Evolutionary conservation across 1,140 invertebrate species (phyloP), one percentile per base, ranked within the genome.

Genomic region (Rhagoletis zephyria): DNA sequence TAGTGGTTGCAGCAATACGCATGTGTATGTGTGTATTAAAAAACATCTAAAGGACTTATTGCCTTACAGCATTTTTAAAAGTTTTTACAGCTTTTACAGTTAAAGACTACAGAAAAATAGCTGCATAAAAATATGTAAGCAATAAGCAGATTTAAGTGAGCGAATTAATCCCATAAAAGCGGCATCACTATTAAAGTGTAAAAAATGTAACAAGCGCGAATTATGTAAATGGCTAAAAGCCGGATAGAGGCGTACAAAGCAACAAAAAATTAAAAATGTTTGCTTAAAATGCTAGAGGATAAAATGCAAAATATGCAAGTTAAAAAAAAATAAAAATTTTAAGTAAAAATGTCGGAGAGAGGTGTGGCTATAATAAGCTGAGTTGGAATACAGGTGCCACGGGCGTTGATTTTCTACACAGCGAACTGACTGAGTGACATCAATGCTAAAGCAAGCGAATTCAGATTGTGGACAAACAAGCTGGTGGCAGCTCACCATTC

Each of bases 171-270:
- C 45, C 12, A 4, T 40, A 51, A 77, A 77, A 48, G n/a, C 42
- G 48, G 30, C 45, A 77, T 77, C 48, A 48, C 42, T 45, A 77
- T 12, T 12, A 45, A 77, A 45, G 14, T 77, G 70, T 45, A 51
- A 77, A 77, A 48, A 77, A 51, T 5, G 16, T 77, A 77, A 30
- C 30, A 30, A n/a, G 14, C 16, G 70, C 70, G n/a, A 77, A 77
- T 77, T 48, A 77, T 77, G 70, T 77, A 77, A 77, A 48, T 30
- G 70, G 42, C 10, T 77, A n/a, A 77, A 45, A 77, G 70, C 70
- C 45, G 70, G 70, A 51, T 77, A 16, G 45, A 14, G 2, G 4
- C 45, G 70, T 4, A 77, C 30, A 51, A 6, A n/a, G 16, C 7
- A 77, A 30, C 16, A 30, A 6, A 14, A 0, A 67, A 5, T 42